phyloP scores from a whole-genome alignment of 2,113 vertebrate species.

The Circaetus gallicus region DNA sequence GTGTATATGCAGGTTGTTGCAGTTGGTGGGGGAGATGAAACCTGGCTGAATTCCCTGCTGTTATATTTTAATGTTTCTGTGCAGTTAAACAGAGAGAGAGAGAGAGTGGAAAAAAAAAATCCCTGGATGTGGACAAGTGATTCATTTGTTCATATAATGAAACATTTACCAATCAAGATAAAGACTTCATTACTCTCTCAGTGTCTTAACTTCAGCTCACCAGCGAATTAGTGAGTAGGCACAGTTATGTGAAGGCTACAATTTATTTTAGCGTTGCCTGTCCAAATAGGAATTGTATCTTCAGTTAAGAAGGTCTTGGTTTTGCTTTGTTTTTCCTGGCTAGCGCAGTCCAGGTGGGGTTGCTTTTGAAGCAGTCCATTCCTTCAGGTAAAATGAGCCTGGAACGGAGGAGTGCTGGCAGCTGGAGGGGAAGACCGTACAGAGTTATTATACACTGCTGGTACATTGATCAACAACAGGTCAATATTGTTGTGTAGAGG shows the following conservation, averaged over 20 bases:
- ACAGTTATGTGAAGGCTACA: background rate
- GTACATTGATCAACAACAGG: background rate
- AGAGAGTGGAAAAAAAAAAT: background rate
- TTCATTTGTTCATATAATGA: slow-evolving; percentile 68
- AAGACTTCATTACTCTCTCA: slow-evolving; percentile 36
- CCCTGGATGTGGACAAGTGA: slow-evolving; percentile 64
- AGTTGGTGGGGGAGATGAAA: background rate
- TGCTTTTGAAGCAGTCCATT: slow-evolving; percentile 45
- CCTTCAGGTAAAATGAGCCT: slow-evolving; percentile 12
- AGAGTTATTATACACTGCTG: background rate
- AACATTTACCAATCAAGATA: slow-evolving; percentile 57
- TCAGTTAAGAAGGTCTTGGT: slow-evolving; percentile 16
- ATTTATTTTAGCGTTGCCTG: slow-evolving; percentile 46
- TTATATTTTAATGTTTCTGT: slow-evolving; percentile 59
- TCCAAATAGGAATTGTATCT: slow-evolving; percentile 34
- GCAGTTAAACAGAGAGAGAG: background rate
- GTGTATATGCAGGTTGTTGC: slow-evolving; percentile 1
- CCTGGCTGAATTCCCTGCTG: slow-evolving; percentile 55
- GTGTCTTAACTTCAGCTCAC: background rate
- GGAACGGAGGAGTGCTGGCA: background rate
- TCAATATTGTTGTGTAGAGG: slow-evolving; percentile 21
- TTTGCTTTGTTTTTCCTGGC: background rate
- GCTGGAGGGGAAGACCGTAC: background rate
- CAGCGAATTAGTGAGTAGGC: background rate
- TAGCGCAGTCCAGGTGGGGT: background rate